Conservation (phyloP, 2,888 invertebrate genomes). For the Zelleria hepariella region DNA sequence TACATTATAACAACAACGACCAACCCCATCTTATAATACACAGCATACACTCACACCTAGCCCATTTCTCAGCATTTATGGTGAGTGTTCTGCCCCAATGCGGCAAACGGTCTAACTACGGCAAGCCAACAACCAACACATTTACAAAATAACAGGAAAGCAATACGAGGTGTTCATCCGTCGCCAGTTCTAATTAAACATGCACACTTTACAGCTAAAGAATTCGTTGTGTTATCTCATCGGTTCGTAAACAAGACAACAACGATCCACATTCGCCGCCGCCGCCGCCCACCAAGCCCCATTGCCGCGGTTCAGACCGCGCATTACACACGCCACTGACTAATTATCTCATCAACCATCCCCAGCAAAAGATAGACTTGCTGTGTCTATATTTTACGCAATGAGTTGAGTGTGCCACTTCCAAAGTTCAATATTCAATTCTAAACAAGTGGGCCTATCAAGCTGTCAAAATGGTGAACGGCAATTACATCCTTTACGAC, state of each 20-base stretch:
- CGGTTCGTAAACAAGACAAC: conserved; percentile 19
- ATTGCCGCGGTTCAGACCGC: conserved; percentile 22
- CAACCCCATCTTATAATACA: too few relatives aligned
- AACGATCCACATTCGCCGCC: conserved; percentile 46
- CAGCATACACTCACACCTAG: too few relatives aligned
- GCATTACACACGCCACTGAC: conserved; percentile 16
- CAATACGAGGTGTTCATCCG: conserved; percentile 4
- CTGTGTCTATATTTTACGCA: neutral
- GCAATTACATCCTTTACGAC: conserved; percentile 61
- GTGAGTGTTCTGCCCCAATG: too few relatives aligned
- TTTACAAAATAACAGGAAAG: neutral
- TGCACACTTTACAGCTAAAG: conserved; percentile 1
- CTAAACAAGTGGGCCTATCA: neutral
- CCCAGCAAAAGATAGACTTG: neutral
- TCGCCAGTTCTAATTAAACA: conserved; percentile 4
- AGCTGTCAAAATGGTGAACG: conserved; percentile 55
- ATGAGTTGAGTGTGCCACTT: neutral
- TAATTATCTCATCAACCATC: conserved; percentile 14
- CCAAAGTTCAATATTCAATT: neutral
- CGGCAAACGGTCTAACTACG: neutral
- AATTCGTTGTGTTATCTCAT: conserved; percentile 16
- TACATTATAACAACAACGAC: too few relatives aligned
- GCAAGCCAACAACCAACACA: neutral
- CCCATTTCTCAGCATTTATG: too few relatives aligned
- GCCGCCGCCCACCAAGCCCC: conserved; percentile 27